phyloP scores from a whole-genome alignment of 2,113 vertebrate genomes.

The Excalfactoria chinensis region DNA sequence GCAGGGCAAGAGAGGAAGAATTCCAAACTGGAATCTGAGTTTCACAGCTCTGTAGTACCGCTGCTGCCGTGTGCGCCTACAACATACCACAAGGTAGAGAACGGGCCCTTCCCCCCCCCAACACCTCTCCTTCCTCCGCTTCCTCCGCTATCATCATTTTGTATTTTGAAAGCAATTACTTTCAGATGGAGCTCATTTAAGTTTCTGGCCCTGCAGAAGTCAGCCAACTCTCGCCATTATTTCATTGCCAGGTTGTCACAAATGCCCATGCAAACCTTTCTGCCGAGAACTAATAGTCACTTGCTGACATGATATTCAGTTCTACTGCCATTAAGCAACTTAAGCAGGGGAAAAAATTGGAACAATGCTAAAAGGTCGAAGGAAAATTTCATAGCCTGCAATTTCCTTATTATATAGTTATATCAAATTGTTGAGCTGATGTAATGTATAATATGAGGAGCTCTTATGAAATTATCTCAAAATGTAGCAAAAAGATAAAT shows the following conservation, averaged over 20 bases:
- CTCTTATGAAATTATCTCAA: conserved; percentile 34
- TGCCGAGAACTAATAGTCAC: conserved; percentile 21
- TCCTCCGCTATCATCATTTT: background rate
- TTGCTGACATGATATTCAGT: conserved; percentile 36
- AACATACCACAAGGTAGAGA: background rate
- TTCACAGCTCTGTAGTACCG: background rate
- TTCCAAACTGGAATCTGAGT: background rate
- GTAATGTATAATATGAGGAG: background rate
- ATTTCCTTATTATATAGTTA: conserved; percentile 62
- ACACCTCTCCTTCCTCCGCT: fast-evolving
- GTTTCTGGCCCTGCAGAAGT: background rate
- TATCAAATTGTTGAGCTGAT: conserved; percentile 40
- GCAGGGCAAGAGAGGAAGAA: background rate
- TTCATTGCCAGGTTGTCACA: conserved; percentile 54
- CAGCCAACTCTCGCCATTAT: conserved; percentile 17
- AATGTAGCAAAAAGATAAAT: background rate
- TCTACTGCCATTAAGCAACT: conserved; percentile 22
- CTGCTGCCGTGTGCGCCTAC: too few relatives aligned
- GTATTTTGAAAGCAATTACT: conserved; percentile 36
- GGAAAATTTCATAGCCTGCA: conserved; percentile 32
- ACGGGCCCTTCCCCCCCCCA: background rate
- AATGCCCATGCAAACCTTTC: conserved; percentile 51
- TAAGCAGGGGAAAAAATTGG: background rate
- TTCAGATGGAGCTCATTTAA: background rate
- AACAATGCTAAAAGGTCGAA: conserved; percentile 40